Evolutionary conservation across 2,888 invertebrate genomes (phyloP).

Genomic region (Troides oblongomaculatus): DNA sequence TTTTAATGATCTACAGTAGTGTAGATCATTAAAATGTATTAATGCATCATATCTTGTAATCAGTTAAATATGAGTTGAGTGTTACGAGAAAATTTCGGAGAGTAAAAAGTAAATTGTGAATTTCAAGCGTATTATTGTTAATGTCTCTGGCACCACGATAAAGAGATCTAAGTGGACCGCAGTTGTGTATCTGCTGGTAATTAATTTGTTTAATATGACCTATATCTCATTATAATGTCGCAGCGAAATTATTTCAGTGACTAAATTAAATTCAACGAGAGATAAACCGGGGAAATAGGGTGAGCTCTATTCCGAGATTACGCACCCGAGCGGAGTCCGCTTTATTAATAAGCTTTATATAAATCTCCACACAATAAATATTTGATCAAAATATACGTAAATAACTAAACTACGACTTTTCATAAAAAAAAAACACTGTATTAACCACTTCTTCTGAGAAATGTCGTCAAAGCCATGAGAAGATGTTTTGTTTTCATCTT

Average conservation of each 20-base stretch:
- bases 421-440: too few relatives aligned
- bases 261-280: conserved; percentile 10
- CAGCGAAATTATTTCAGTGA: conserved; percentile 25
- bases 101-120: not conserved
- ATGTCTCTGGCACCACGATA: conserved; percentile 14
- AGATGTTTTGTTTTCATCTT: too few relatives aligned
- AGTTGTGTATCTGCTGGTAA: conserved; percentile 15
- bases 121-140: not conserved
- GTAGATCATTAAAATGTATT: too few relatives aligned
- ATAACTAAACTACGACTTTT: too few relatives aligned
- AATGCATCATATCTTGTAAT: too few relatives aligned
- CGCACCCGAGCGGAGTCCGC: not conserved
- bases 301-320: conserved; percentile 26
- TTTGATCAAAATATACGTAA: not conserved
- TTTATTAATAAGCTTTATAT: not conserved
- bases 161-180: conserved; percentile 17
- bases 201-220: conserved; percentile 24
- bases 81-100: not conserved
- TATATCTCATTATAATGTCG: conserved; percentile 26
- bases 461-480: too few relatives aligned
- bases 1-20: too few relatives aligned
- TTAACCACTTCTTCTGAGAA: too few relatives aligned
- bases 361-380: not conserved
- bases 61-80: not conserved
- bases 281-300: conserved; percentile 22